Evolutionary conservation across 2,113 vertebrate genomes (phyloP).

Genomic region (Caranx melampygus): DNA sequence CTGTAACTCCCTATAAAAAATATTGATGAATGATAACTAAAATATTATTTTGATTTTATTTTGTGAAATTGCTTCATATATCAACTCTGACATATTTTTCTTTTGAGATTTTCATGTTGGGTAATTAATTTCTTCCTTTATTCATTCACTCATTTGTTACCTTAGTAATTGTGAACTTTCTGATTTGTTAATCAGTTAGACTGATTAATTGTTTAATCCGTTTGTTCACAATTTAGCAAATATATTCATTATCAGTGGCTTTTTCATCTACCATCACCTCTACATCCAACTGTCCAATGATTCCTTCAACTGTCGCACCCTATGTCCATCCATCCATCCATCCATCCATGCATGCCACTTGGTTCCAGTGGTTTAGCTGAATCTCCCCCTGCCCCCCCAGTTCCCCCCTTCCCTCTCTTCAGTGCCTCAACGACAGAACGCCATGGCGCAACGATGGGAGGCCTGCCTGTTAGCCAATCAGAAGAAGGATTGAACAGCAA

Average conservation of each 20-base stretch:
- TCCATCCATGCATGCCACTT: conserved; percentile 13
- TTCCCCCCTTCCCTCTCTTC: conserved; percentile 65
- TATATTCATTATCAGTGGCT: conserved; percentile 27
- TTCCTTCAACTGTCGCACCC: not conserved
- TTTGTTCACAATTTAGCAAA: conserved; percentile 45
- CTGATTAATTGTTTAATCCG: conserved; percentile 46
- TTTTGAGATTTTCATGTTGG: conserved; percentile 21
- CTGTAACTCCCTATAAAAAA: too few relatives aligned
- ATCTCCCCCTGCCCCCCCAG: conserved; percentile 68
- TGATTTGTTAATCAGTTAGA: conserved; percentile 53
- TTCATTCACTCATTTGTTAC: conserved; percentile 45
- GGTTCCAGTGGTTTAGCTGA: conserved; percentile 73
- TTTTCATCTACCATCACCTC: conserved; percentile 14
- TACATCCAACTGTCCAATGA: not conserved
- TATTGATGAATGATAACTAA: too few relatives aligned
- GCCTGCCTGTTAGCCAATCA: conserved; percentile 75
- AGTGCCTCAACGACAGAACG: conserved; percentile 68
- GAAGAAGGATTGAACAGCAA: conserved; percentile 67
- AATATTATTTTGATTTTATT: not conserved
- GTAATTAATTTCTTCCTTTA: conserved; percentile 47
- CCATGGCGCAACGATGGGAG: conserved; percentile 78
- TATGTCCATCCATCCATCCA: conserved; percentile 9
- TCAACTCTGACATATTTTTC: not conserved
- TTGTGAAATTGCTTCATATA: not conserved
- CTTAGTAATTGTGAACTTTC: conserved; percentile 49